phyloP scores from a whole-genome alignment of 2,888 invertebrate genomes.

The Drosophila affinis region DNA sequence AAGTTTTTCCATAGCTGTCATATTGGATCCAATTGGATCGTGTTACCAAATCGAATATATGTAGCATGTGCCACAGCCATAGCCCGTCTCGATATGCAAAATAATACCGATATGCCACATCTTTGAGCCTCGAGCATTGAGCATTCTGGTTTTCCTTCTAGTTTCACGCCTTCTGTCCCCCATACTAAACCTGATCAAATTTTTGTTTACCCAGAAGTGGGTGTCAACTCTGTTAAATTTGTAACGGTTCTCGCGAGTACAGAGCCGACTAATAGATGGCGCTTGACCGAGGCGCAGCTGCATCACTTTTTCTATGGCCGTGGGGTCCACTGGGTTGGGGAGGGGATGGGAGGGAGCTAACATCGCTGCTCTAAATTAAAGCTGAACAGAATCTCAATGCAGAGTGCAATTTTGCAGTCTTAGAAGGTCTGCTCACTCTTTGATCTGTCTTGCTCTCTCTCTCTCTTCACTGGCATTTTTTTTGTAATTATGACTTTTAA shows the following conservation, averaged over 20 bases:
- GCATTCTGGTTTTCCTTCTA: not conserved
- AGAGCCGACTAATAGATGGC: constrained; percentile 29
- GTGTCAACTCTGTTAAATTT: constrained; percentile 67
- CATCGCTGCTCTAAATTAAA: constrained; percentile 44
- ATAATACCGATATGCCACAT: not conserved
- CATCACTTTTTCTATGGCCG: constrained; percentile 8
- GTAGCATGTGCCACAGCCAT: too few species aligned
- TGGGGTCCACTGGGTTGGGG: constrained; percentile 3
- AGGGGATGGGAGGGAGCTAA: not conserved
- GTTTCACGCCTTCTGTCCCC: not conserved
- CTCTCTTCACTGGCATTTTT: constrained; percentile 29
- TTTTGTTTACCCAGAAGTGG: constrained; percentile 56
- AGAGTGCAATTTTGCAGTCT: constrained; percentile 51
- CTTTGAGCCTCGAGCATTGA: not conserved
- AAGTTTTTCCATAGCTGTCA: not conserved
- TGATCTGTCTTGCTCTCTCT: constrained; percentile 63
- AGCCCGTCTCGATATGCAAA: not conserved
- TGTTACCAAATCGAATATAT: not conserved
- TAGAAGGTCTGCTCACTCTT: not conserved
- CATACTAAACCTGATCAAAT: constrained; percentile 38
- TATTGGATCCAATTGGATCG: not conserved
- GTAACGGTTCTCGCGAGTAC: constrained; percentile 67
- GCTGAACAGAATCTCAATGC: constrained; percentile 33
- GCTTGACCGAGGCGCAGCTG: constrained; percentile 6
- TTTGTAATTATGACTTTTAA: constrained; percentile 75